A percentile compares a stretch with the other conserved stretches of the same genome.
These are phyloP conservation scores for Drosophila navojoa DNA, from an alignment of 1,140 invertebrate genomes.

Conservation along the genomic window DNA sequence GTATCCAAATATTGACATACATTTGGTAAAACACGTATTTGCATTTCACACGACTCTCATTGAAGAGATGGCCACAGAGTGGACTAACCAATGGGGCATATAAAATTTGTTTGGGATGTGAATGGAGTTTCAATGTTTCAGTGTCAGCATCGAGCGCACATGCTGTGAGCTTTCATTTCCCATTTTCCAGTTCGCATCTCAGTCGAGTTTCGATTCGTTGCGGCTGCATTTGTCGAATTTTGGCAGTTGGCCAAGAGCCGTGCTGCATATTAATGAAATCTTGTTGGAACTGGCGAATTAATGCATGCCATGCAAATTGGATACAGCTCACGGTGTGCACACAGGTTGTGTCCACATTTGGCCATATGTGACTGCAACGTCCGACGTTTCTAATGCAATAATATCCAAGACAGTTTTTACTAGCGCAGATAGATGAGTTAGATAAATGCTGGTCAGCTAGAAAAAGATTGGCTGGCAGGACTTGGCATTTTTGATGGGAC, in stretches of 20 bases:
- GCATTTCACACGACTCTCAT: slow-evolving; percentile 5
- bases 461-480: too few species aligned
- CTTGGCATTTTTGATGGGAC: too few species aligned
- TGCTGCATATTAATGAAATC: slow-evolving; percentile 48
- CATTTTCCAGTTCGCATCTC: background rate
- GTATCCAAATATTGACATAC: slow-evolving; percentile 13
- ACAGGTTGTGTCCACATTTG: background rate
- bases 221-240: slow-evolving; percentile 23
- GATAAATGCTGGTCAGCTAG: background rate
- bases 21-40: slow-evolving; percentile 11
- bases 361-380: slow-evolving; percentile 7
- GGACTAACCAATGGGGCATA: background rate
- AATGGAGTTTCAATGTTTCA: slow-evolving; percentile 20
- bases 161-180: background rate
- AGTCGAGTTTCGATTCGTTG: background rate
- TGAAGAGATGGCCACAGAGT: background rate
- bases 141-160: slow-evolving; percentile 27
- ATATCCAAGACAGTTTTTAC: background rate
- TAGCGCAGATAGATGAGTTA: background rate
- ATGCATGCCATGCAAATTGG: slow-evolving; percentile 47
- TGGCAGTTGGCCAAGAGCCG: slow-evolving; percentile 31
- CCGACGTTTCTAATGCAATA: background rate
- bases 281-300: slow-evolving; percentile 22
- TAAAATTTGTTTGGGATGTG: background rate
- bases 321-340: slow-evolving; percentile 5